These are phyloP conservation scores for Parazoanthus atlanticus DNA, from an alignment of 92 coral and sea anemone species.

Conservation along the genomic window DNA sequence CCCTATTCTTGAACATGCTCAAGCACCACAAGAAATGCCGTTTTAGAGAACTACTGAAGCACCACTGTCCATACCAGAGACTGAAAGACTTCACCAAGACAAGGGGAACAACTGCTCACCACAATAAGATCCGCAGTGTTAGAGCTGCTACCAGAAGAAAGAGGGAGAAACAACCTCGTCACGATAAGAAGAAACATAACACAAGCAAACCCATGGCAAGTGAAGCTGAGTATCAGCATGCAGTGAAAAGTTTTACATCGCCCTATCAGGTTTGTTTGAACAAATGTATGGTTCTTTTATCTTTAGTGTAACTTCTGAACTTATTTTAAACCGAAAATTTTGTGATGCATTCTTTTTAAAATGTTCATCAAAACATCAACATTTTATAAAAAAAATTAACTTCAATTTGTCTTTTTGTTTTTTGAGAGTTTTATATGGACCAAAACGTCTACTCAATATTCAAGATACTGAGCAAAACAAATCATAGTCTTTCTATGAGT, in stretches of 20 bases:
- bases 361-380: no score
- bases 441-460: no score
- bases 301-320: no score
- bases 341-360: no score
- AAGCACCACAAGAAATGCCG: constrained; percentile 66
- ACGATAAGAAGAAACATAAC: neutral
- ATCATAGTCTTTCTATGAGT: no score
- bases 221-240: constrained; percentile 24
- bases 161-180: neutral
- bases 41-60: constrained; percentile 54
- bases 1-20: constrained; percentile 51
- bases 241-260: neutral
- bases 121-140: neutral
- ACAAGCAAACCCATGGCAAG: neutral
- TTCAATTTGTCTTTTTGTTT: no score
- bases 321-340: no score
- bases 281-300: no score
- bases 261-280: constrained; percentile 24
- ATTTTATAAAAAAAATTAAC: no score
- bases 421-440: no score
- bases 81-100: neutral
- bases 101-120: constrained; percentile 1
- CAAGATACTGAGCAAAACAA: no score
- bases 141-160: neutral
- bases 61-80: constrained; percentile 53